Conservation (phyloP, 2,888 invertebrate genomes). For the Eucera pruinosa region DNA sequence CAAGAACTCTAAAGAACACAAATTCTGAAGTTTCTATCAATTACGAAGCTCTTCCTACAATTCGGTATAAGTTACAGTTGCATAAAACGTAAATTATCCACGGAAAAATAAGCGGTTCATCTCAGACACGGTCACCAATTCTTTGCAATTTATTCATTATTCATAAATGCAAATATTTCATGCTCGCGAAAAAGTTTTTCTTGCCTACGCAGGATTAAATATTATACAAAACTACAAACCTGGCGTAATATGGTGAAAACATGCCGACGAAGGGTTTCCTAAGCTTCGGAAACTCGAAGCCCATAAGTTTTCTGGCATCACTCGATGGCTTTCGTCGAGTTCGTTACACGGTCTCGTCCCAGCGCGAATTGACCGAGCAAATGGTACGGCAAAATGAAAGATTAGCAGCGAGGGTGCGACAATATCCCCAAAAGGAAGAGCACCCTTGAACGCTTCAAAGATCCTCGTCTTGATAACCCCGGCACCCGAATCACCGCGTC, state of each 20-base stretch:
- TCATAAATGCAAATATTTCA: no score
- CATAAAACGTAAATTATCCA: no score
- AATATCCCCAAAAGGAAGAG: constrained; percentile 56
- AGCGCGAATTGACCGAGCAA: constrained; percentile 57
- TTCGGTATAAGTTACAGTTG: no score
- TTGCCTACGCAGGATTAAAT: no score
- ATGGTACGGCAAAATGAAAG: constrained; percentile 69
- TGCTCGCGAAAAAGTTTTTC: no score
- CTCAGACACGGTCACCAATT: no score
- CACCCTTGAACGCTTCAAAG: constrained; percentile 63
- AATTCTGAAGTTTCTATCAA: no score
- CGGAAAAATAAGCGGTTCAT: no score
- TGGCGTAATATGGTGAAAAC: not conserved
- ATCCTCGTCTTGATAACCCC: constrained; percentile 63
- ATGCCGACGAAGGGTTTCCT: not conserved
- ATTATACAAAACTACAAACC: not conserved
- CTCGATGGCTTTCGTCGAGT: constrained; percentile 12
- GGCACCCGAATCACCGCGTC: constrained; percentile 56
- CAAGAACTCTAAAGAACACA: no score
- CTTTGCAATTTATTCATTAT: no score
- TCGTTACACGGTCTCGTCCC: not conserved
- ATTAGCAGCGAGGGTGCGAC: constrained; percentile 60
- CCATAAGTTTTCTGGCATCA: not conserved
- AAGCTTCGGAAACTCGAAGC: not conserved
- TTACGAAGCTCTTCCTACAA: no score